Conservation (phyloP, 2,888 invertebrate species). For the Trissoscelio sp. region DNA sequence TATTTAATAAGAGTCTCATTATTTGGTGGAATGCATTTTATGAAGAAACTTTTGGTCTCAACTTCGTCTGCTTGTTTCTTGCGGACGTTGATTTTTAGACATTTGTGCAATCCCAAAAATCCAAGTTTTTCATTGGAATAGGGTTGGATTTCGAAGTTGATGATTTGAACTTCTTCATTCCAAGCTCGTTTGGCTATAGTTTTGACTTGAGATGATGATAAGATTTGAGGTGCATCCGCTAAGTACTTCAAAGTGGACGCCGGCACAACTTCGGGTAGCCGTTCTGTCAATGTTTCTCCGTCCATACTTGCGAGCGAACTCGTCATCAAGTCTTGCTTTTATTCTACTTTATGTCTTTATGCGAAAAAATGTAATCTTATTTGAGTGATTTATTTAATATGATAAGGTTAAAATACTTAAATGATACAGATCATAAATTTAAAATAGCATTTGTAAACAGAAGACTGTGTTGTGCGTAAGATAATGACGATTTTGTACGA, state of each 20-base stretch:
- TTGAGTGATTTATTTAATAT: constrained; percentile 46
- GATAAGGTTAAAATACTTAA: constrained; percentile 44
- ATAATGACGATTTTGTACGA: constrained; percentile 16
- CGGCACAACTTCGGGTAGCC: constrained; percentile 12
- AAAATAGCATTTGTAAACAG: constrained; percentile 19
- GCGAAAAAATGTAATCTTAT: constrained; percentile 43
- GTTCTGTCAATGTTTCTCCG: constrained; percentile 35
- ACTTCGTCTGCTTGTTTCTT: constrained; percentile 23
- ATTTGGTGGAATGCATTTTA: constrained; percentile 86
- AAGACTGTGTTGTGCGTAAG: constrained; percentile 1
- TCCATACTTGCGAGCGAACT: constrained; percentile 45
- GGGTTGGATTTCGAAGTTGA: constrained; percentile 70
- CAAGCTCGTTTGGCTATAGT: constrained; percentile 59
- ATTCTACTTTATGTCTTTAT: constrained; percentile 7
- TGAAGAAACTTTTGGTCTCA: constrained; percentile 83
- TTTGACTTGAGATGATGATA: constrained; percentile 69
- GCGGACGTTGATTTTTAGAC: constrained; percentile 69
- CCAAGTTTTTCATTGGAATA: constrained; percentile 77
- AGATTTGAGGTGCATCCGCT: constrained; percentile 46
- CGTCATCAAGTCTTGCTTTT: constrained; percentile 10
- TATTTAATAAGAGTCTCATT: constrained; percentile 84
- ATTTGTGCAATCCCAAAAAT: constrained; percentile 75
- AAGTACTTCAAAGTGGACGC: not conserved
- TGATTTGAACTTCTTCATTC: constrained; percentile 61
- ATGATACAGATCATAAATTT: constrained; percentile 31